Evolutionary conservation across 53 echinoderm and acorn worm genomes (phyloP), one percentile per base, ranked within the genome.

Genomic region (Apostichopus leukothele): DNA sequence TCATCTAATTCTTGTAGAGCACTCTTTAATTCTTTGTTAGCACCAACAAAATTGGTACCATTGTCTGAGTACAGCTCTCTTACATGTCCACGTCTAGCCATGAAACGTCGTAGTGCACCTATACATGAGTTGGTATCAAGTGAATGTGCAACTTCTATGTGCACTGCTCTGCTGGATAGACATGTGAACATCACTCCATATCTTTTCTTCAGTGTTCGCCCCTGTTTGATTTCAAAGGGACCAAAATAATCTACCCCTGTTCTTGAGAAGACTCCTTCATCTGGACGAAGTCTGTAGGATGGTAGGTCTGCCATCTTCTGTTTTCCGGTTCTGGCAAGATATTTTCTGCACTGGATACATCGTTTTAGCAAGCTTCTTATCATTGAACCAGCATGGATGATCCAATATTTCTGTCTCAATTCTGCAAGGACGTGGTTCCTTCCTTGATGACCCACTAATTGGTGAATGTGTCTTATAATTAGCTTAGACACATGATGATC

Each of bases 301-400:
- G 91, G 92, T 16, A 93, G 90, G 68, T 94, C 92, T 18, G 92
- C 88, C 91, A 91, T 93, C 77, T 93, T 91, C 78, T 93, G 93
- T 26, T 76, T 81, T 27, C 83, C 88, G 12, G 73, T 23, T 66
- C 67, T 52, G 16, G 90, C 79, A 25, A 89, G 88, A 50, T 83
- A 61, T 20, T 78, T 92, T 77, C 83, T 14, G 78, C 89, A 75
- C 75, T 20, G 19, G 25, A 75, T 23, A 23, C 75, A 91, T 52
- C 74, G 50, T n/a, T n/a, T n/a, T n/a, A n/a, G n/a, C n/a, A n/a
- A n/a, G n/a, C n/a, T n/a, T n/a, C n/a, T n/a, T n/a, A n/a, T n/a
- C n/a, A n/a, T n/a, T n/a, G n/a, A n/a, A n/a, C n/a, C n/a, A n/a
- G n/a, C n/a, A n/a, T n/a, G n/a, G n/a, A n/a, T n/a, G n/a, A n/a